Evolutionary conservation across 2,888 invertebrate genomes (phyloP), one percentile per base, ranked within the genome.

Genomic region (Ptilodon capucinus): DNA sequence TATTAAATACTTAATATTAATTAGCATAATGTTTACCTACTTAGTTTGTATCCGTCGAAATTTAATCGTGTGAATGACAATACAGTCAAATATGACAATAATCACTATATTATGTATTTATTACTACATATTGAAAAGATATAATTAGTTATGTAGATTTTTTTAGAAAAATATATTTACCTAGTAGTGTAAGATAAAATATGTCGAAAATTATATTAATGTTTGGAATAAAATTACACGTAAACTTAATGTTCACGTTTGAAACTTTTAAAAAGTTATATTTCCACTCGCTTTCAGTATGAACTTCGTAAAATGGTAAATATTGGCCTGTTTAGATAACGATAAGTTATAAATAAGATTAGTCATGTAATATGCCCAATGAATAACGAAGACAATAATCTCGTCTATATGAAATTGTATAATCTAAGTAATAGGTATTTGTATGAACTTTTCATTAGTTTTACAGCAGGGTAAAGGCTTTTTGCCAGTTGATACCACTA

Each of bases 51-150:
- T 21, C 2, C n/a, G n/a, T n/a, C n/a, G n/a, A n/a, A 8, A 6
- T 68, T 67, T 71, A 69, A 65, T 65, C 58, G 64, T 68, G 71
- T 75, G 68, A 66, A 75, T 68, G 77, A 81, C 77, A 79, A 81
- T 77, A 79, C 9, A 17, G 32, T 17, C 4, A 9, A 43, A 11
- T 16, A 18, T 34, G 14, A 18, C 36, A 36, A 36, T 18, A 36
- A 36, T 16, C 16, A 17, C 28, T 28, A 28, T n/a, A n/a, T 34
- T 17, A 34, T 9, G 4, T 13, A 30, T 34, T 14, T 14, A n/a
- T n/a, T n/a, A n/a, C n/a, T n/a, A n/a, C n/a, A n/a, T n/a, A n/a
- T n/a, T n/a, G n/a, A n/a, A n/a, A n/a, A n/a, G n/a, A n/a, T n/a
- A n/a, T n/a, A n/a, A n/a, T n/a, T n/a, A n/a, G n/a, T n/a, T n/a